Evolutionary conservation across 2,888 invertebrate genomes (phyloP), one percentile per base, ranked within the genome.

Genomic region (Griposia aprilina): DNA sequence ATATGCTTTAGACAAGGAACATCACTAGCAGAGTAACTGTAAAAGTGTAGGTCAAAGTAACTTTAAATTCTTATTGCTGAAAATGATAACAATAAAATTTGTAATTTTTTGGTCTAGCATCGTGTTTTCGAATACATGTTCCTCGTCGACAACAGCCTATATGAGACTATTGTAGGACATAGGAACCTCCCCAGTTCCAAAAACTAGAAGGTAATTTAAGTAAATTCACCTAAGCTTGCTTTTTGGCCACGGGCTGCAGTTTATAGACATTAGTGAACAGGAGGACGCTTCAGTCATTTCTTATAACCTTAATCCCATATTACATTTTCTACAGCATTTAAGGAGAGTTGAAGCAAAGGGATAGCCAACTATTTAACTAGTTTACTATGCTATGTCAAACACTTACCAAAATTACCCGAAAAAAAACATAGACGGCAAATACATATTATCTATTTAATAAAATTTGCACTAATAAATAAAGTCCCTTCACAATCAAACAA

Each of bases 401-500:
- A n/a, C 59, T 73, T 20, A 72, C 30, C 48, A 62, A 72, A 73
- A 30, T 26, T 15, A 23, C 41, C 15, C 1, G 10, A 70, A 50
- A 20, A 20, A 72, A 68, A 52, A 62, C 17, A 30, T 63, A 59
- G 8, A 50, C 13, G 45, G 70, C 57, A 70, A 74, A 76, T 57
- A 60, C n/a, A n/a, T n/a, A n/a, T n/a, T n/a, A n/a, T n/a, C n/a
- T n/a, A n/a, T 65, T 82, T 67, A 60, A 65, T 70, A 52, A 65
- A 76, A 79, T 71, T 30, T 63, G 67, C 76, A 78, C 59, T 67
- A 52, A 72, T 62, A 83, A 78, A 72, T 72, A 75, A 65, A 67
- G 59, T 60, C 76, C 2, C 74, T 79, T 71, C 36, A 69, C 36
- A 76, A 74, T 71, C 81, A 88, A 88, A 75, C 83, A 76, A 80